Percentiles rank a stretch among this genome's conserved stretches.
Conservation (phyloP, 2,888 invertebrate genomes). For the Ctena decussata region DNA sequence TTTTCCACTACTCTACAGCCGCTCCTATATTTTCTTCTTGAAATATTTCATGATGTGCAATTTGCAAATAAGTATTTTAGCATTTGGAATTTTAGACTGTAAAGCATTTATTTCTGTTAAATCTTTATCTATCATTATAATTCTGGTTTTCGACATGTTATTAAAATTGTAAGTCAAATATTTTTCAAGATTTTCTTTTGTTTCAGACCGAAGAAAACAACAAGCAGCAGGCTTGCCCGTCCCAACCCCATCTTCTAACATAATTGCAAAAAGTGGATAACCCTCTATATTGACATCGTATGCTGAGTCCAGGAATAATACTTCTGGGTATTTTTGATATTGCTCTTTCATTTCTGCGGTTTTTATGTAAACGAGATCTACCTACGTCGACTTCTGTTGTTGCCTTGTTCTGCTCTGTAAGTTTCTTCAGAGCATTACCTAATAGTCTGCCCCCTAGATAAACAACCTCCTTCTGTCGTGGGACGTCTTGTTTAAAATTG, state of each 20-base stretch:
- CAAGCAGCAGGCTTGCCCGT: background rate
- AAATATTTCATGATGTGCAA: slow-evolving; percentile 15
- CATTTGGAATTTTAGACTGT: background rate
- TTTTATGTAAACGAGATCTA: slow-evolving; percentile 8
- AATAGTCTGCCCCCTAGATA: background rate
- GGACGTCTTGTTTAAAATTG: background rate
- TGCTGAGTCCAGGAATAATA: background rate
- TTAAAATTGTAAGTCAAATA: background rate
- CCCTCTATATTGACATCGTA: slow-evolving; percentile 8
- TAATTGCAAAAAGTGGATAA: slow-evolving; percentile 4
- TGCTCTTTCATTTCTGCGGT: slow-evolving; percentile 10
- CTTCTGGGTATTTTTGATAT: background rate
- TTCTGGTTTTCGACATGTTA: background rate
- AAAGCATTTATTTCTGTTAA: background rate
- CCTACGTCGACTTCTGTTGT: background rate
- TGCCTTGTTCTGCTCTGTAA: background rate
- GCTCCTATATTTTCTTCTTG: background rate
- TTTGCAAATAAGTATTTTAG: slow-evolving; percentile 5
- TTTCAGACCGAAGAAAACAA: slow-evolving; percentile 5
- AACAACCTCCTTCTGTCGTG: background rate
- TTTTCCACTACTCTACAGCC: too few species aligned
- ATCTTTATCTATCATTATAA: slow-evolving; percentile 11
- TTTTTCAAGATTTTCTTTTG: slow-evolving; percentile 11
- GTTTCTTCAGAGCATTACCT: background rate
- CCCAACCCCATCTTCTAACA: slow-evolving; percentile 10